phyloP scores from a whole-genome alignment of 2,888 invertebrate species.

The Philaethria dido region DNA sequence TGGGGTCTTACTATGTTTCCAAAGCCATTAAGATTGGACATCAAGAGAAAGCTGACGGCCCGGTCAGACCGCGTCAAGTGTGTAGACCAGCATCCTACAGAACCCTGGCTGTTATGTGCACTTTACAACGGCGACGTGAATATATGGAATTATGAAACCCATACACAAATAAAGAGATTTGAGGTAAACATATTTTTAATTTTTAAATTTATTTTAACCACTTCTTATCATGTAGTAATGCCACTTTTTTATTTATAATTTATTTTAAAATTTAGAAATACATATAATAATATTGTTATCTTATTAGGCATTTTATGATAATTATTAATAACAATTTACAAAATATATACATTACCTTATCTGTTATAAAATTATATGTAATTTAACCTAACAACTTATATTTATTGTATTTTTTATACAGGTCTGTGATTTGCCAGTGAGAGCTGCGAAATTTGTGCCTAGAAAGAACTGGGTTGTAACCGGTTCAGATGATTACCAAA shows the following conservation, averaged over 20 bases:
- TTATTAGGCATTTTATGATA: too few relatives aligned
- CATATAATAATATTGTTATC: too few relatives aligned
- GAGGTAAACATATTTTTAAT: constrained; percentile 82
- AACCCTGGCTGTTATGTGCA: constrained; percentile 99
- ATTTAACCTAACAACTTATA: neutral
- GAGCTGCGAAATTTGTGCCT: constrained; percentile 97
- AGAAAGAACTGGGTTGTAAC: constrained; percentile 99
- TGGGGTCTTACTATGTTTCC: constrained; percentile 58
- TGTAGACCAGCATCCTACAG: constrained; percentile 98
- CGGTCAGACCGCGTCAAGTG: constrained; percentile 99
- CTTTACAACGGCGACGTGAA: constrained; percentile 99
- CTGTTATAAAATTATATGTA: neutral
- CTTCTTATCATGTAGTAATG: neutral
- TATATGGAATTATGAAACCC: constrained; percentile 99
- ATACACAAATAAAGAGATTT: constrained; percentile 92
- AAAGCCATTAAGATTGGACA: constrained; percentile 97
- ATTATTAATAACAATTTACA: neutral
- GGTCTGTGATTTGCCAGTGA: constrained; percentile 98
- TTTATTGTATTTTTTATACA: constrained; percentile 75
- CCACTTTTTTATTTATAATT: neutral
- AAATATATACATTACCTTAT: too few relatives aligned
- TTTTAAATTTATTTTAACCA: neutral
- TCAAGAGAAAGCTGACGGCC: constrained; percentile 98
- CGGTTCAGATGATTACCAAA: constrained; percentile 98
- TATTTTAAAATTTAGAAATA: too few relatives aligned